These are phyloP conservation scores for Erpetoichthys calabaricus DNA, from an alignment of 2,797 vertebrate species.

Conservation along the genomic window DNA sequence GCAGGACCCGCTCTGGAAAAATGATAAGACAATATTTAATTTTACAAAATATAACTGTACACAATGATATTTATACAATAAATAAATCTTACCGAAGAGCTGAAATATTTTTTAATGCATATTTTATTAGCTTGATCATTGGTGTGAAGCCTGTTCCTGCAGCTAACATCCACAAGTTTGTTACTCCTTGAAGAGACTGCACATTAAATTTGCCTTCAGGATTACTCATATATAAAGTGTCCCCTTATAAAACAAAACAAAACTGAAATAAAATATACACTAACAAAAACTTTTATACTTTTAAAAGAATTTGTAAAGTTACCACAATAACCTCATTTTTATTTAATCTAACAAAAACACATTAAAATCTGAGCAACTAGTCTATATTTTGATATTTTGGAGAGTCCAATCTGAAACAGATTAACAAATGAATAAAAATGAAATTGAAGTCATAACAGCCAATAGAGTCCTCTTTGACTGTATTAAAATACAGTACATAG, in stretches of 20 bases:
- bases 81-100: slow-evolving; percentile 52
- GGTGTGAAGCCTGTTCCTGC: slow-evolving; percentile 92
- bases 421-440: too few relatives aligned
- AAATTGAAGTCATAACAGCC: too few relatives aligned
- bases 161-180: slow-evolving; percentile 74
- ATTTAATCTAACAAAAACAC: neutral
- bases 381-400: too few relatives aligned
- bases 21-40: too few relatives aligned
- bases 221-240: slow-evolving; percentile 59
- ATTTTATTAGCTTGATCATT: slow-evolving; percentile 69
- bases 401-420: too few relatives aligned
- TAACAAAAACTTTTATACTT: neutral
- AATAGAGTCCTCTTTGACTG: too few relatives aligned
- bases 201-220: slow-evolving; percentile 71
- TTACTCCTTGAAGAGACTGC: slow-evolving; percentile 50
- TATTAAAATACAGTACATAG: too few relatives aligned
- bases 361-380: neutral
- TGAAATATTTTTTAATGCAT: slow-evolving; percentile 41
- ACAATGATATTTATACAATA: neutral
- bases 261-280: neutral
- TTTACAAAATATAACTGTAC: too few relatives aligned
- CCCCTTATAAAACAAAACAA: slow-evolving; percentile 44
- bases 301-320: too few relatives aligned
- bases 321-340: too few relatives aligned
- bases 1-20: too few relatives aligned